Base-by-base conservation (phyloP, 1,140 invertebrate genomes). In the Drosophila albomicans region DNA sequence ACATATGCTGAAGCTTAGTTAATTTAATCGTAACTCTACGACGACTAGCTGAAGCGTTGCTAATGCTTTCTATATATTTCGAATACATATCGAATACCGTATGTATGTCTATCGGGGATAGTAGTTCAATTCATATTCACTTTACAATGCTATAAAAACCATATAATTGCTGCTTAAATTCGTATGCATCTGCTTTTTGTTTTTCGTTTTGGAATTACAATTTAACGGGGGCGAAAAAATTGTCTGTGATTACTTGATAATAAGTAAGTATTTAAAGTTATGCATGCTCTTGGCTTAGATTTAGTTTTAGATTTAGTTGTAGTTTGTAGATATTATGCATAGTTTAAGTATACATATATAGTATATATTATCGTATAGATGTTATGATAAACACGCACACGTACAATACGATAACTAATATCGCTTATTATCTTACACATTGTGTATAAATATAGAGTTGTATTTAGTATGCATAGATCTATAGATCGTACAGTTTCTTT, bases 121-220 rank as follows among this genome's bases (percentile, higher is more conserved):
- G 64, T 58, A 73, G 63, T 48, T n/a, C 20, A 30, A 28, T 52
- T 52, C 51, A 52, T 56, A 67, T 58, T 58, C 49, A 66, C 48
- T 79, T 82, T 79, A 71, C 71, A 70, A 64, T 43, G 32, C 67
- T 46, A 54, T 66, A 16, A 61, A 87, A 88, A 88, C 84, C 84
- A 84, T 87, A 88, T 38, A 68, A 88, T 87, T 88, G 77, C 80
- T 67, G 84, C 78, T 80, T 87, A 87, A 87, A 87, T 87, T 87
- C 84, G 84, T 88, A 87, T 80, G 84, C 80, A 67, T 77, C 79
- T 58, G 52, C 1, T 15, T 16, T 46, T 49, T 49, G 15, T 10
- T 49, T 64, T 48, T 46, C 54, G 8, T 45, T 30, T 78, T 76
- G 28, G 41, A 46, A 49, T 68, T 51, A 61, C 61, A 85, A 73